Percentiles rank a stretch among this genome's conserved stretches.
Evolutionary conservation across 2,113 vertebrate genomes (phyloP).

Genomic region (Empidonax traillii): DNA sequence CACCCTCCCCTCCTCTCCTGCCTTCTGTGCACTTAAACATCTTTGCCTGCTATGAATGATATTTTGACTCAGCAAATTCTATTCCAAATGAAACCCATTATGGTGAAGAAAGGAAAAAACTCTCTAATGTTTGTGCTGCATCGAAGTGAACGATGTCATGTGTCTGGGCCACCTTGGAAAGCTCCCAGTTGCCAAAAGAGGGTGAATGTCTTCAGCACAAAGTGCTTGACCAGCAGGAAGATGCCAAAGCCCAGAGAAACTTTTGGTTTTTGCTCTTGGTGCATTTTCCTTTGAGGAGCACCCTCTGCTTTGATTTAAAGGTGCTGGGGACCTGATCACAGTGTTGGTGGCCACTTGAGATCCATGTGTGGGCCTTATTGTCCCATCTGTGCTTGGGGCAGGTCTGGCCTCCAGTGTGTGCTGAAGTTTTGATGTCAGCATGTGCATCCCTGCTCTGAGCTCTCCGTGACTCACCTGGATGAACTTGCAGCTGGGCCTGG

Average conservation of each 20-base stretch:
- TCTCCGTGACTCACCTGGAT: neutral
- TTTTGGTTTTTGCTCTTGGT: neutral
- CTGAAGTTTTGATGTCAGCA: neutral
- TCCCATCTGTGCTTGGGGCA: fast-evolving
- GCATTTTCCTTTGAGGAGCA: neutral
- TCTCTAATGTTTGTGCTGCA: neutral
- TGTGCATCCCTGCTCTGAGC: fast-evolving
- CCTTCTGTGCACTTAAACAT: neutral
- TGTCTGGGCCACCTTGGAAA: neutral
- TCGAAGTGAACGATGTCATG: neutral
- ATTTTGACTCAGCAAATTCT: neutral
- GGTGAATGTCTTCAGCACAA: neutral
- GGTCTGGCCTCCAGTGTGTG: neutral
- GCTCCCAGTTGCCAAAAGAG: neutral
- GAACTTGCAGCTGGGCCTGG: neutral
- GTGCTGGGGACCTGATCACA: no score
- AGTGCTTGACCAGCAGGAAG: neutral
- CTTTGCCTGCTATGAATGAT: neutral
- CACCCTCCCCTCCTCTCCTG: neutral
- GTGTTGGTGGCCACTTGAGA: neutral
- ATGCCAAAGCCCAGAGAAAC: neutral
- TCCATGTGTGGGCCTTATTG: no score
- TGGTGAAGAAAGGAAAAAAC: neutral
- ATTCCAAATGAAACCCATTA: neutral
- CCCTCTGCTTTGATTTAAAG: neutral